These are phyloP conservation scores for Entelurus aequoreus DNA, from an alignment of 2,113 vertebrate species.

Conservation along the genomic window DNA sequence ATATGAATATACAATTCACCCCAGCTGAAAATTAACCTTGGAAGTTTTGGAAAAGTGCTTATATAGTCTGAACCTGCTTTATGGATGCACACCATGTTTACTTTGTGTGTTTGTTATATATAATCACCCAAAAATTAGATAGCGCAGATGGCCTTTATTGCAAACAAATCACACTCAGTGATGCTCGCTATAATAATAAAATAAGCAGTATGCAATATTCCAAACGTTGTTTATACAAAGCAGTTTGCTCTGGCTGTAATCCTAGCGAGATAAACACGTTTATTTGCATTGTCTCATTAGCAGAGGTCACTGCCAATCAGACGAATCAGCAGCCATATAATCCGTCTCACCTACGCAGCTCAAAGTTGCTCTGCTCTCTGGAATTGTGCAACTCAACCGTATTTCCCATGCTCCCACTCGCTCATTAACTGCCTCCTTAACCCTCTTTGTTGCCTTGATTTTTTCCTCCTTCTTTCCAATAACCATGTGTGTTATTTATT, in stretches of 20 bases:
- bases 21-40: too few species aligned
- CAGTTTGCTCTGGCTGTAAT: conserved; percentile 3
- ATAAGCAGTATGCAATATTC: neutral
- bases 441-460: neutral
- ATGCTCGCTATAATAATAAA: neutral
- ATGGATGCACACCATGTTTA: neutral
- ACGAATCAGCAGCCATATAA: conserved; percentile 37
- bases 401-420: conserved; percentile 29
- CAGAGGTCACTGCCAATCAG: conserved; percentile 48
- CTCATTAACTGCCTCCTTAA: conserved; percentile 33
- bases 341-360: conserved; percentile 40
- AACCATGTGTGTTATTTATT: conserved; percentile 33
- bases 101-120: neutral
- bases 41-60: neutral
- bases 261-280: conserved; percentile 10
- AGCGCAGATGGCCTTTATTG: neutral
- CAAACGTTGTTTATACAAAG: neutral
- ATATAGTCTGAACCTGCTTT: neutral
- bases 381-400: conserved; percentile 11
- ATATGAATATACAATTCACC: too few species aligned
- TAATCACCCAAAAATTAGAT: neutral
- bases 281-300: conserved; percentile 16
- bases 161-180: too few species aligned
- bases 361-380: conserved; percentile 20
- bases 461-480: conserved; percentile 36